These are phyloP conservation scores for Taenaris catops DNA, from an alignment of 2,888 invertebrate species.

Conservation along the genomic window DNA sequence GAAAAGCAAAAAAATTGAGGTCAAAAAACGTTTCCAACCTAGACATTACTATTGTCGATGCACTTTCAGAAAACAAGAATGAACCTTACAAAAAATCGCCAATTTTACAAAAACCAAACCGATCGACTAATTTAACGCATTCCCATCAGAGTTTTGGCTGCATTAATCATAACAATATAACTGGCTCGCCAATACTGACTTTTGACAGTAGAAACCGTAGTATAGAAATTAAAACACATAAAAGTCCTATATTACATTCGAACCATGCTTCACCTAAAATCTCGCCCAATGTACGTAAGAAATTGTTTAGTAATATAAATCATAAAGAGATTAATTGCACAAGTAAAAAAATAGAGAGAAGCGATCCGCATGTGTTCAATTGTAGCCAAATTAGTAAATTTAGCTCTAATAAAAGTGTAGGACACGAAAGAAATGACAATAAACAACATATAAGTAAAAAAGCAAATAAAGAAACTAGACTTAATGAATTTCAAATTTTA, in stretches of 20 bases:
- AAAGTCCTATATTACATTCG: constrained; percentile 46
- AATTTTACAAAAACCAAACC: constrained; percentile 5
- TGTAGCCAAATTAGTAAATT: background rate
- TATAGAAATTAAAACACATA: constrained; percentile 19
- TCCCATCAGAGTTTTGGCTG: constrained; percentile 19
- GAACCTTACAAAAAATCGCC: too few relatives aligned
- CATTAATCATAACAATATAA: constrained; percentile 7
- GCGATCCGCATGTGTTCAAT: constrained; percentile 16
- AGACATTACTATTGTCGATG: constrained; percentile 42
- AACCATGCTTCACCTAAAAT: constrained; percentile 35
- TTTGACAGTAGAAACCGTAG: constrained; percentile 7
- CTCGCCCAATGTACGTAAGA: constrained; percentile 40
- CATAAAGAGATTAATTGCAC: constrained; percentile 4
- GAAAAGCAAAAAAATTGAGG: constrained; percentile 34
- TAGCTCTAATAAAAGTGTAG: too few relatives aligned
- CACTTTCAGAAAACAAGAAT: constrained; percentile 16
- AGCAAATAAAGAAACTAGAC: constrained; percentile 3
- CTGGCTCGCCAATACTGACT: constrained; percentile 3
- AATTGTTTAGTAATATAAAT: constrained; percentile 31
- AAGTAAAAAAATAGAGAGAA: constrained; percentile 1
- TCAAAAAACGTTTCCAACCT: constrained; percentile 47
- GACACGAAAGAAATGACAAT: background rate
- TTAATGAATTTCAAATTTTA: too few relatives aligned
- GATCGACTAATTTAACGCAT: constrained; percentile 35
- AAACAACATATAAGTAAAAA: background rate